These are phyloP conservation scores for Okapia johnstoni DNA, from an alignment of 2,113 vertebrate genomes.

Conservation along the genomic window DNA sequence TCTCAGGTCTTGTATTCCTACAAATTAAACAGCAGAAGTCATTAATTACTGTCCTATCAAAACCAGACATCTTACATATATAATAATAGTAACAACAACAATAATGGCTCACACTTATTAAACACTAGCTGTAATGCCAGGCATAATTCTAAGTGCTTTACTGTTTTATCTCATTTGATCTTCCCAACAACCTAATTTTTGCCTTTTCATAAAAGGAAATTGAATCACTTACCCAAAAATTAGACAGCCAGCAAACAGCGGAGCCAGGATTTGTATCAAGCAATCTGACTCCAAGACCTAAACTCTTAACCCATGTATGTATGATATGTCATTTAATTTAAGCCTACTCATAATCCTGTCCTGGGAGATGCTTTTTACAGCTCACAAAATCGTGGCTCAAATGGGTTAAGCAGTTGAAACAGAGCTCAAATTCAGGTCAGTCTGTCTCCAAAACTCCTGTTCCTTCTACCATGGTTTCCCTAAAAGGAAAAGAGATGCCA, in stretches of 20 bases:
- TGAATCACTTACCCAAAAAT: neutral
- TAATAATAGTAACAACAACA: neutral
- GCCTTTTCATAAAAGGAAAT: neutral
- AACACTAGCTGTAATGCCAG: neutral
- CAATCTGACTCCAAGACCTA: neutral
- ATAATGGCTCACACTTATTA: neutral
- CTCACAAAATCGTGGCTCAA: neutral
- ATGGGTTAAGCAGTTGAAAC: neutral
- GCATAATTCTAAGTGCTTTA: neutral
- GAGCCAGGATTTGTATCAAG: neutral
- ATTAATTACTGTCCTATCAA: neutral
- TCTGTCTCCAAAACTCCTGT: neutral
- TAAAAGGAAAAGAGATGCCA: neutral
- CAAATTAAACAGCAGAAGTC: neutral
- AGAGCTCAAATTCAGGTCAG: neutral
- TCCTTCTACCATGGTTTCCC: neutral
- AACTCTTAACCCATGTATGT: neutral
- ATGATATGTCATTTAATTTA: neutral
- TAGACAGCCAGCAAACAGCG: neutral
- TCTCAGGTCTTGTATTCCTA: neutral
- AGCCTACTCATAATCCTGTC: neutral
- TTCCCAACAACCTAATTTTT: neutral
- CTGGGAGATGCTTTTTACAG: neutral
- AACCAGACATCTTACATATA: neutral
- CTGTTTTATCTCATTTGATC: neutral